Evolutionary conservation across 2,888 invertebrate genomes (phyloP), one percentile per base, ranked within the genome.

Genomic region (Neuroscelio doddi): DNA sequence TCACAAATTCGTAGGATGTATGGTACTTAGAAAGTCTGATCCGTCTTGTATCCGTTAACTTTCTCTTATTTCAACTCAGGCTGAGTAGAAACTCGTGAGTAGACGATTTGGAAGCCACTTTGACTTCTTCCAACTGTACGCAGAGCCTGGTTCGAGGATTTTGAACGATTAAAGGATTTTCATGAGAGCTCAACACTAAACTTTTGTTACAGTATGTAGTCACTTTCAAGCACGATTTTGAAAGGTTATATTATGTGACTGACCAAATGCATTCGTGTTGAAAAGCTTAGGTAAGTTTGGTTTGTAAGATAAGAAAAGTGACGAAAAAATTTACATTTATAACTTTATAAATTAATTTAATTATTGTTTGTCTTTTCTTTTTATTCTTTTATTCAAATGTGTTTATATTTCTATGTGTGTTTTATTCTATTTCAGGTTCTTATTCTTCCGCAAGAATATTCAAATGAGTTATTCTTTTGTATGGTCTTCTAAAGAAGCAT

Each of bases 1-100:
- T 55, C 56, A 15, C 24, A 36, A 17, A 47, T 51, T 52, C 58
- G 46, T 26, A 3, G 7, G 12, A 29, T 49, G 47, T 36, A 46
- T 50, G 32, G 38, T 38, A 64, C 63, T 64, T 57, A 49, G 58
- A 58, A 64, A 64, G 64, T 64, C 64, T 58, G 53, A 64, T 64
- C 64, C 64, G 55, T 44, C 42, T 42, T 26, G 29, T 32, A 12
- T 27, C 10, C 47, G 62, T 63, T 52, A 63, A 63, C 56, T 52
- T 50, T 50, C 62, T 50, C 62, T 63, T 56, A 63, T 63, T 63
- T 63, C 47, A 46, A 30, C 34, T 45, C 27, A 14, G 51, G 29
- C 9, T 32, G 9, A 15, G 36, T 47, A 36, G 24, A 36, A 50
- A 64, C 49, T 58, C 57, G 57, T 34, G 45, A 38, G 61, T 47